A percentile compares a stretch with the other conserved stretches of the same genome.
These are phyloP conservation scores for Neosilurus hyrtlii DNA, from an alignment of 2,797 vertebrate genomes.

Conservation along the genomic window DNA sequence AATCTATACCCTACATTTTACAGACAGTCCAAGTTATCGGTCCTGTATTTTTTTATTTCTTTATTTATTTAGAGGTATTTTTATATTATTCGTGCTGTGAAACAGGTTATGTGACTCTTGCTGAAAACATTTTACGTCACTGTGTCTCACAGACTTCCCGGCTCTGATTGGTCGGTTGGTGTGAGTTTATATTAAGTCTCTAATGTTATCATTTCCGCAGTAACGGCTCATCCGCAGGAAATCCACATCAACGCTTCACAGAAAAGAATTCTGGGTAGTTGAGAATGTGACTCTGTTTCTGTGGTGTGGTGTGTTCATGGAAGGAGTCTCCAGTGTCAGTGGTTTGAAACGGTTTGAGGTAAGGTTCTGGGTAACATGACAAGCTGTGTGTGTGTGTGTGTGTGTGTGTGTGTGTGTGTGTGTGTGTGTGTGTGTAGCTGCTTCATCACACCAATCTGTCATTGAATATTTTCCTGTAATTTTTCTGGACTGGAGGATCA, in stretches of 20 bases:
- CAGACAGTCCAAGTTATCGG: background rate
- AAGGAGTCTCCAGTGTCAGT: background rate
- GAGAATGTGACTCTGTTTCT: background rate
- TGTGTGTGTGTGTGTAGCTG: background rate
- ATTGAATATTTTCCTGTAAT: background rate
- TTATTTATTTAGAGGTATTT: background rate
- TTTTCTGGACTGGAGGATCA: background rate
- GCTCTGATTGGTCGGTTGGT: background rate
- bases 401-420: background rate
- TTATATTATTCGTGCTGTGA: background rate
- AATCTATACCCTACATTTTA: no score
- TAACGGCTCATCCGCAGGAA: background rate
- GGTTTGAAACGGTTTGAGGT: background rate
- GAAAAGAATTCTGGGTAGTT: background rate
- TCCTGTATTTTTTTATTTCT: background rate
- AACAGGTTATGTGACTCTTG: background rate
- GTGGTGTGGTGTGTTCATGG: background rate
- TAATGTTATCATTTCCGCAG: background rate
- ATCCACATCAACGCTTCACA: background rate
- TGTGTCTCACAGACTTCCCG: background rate
- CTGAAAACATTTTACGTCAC: background rate
- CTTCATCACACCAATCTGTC: background rate
- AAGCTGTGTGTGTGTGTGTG: background rate
- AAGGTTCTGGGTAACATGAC: background rate
- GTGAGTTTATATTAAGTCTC: background rate